Conservation (phyloP, 2,797 vertebrate genomes). For the Staurois parvus region DNA sequence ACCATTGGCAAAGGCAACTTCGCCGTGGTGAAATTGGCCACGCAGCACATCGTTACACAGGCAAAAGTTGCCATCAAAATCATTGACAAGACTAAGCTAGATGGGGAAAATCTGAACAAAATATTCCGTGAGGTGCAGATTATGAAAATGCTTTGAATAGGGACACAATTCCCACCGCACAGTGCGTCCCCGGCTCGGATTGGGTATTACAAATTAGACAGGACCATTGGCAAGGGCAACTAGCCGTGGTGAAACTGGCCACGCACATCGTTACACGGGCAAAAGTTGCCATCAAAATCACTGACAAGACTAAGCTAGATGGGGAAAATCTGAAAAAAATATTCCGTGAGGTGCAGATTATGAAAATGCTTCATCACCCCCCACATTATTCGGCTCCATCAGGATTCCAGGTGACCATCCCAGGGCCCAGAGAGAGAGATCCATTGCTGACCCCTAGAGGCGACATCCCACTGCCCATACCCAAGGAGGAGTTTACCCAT, state of each 20-base stretch:
- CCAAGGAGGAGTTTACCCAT: too few species aligned
- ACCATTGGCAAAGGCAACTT: constrained; percentile 99
- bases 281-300: constrained; percentile 99
- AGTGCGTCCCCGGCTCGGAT: constrained; percentile 88
- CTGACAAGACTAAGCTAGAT: constrained; percentile 97
- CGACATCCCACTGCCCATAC: too few species aligned
- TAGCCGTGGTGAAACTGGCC: constrained; percentile 96
- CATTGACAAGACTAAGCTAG: constrained; percentile 97
- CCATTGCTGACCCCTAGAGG: too few species aligned
- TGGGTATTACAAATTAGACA: constrained; percentile 95
- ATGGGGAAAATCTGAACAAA: constrained; percentile 98
- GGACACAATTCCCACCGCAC: constrained; percentile 80
- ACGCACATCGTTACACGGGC: constrained; percentile 96
- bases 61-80: constrained; percentile 99
- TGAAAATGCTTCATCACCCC: constrained; percentile 99
- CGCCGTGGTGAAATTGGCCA: constrained; percentile 96
- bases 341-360: constrained; percentile 97
- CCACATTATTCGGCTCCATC: constrained; percentile 96
- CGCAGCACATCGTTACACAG: constrained; percentile 95
- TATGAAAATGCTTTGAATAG: constrained; percentile 98
- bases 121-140: constrained; percentile 98
- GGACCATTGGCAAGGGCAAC: constrained; percentile 98
- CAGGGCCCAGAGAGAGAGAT: too few species aligned
- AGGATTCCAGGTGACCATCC: too few species aligned
- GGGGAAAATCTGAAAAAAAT: constrained; percentile 99